A percentile compares a stretch with the other conserved stretches of the same genome.
phyloP scores from a whole-genome alignment of 2,797 vertebrate species.

The Poecile montanus region DNA sequence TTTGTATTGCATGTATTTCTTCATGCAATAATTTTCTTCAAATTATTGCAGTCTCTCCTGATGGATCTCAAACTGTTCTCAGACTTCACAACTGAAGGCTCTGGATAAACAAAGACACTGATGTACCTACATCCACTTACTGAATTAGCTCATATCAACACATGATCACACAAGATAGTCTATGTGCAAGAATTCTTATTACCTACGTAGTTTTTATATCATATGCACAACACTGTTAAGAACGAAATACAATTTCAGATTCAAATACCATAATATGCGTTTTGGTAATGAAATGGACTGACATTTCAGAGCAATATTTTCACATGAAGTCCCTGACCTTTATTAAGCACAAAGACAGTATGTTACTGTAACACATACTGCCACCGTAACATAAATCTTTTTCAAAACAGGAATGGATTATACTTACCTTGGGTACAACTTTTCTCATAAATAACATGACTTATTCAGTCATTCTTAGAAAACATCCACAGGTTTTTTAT shows the following conservation, averaged over 20 bases:
- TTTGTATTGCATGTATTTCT: not conserved
- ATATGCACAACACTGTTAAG: not conserved
- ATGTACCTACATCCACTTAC: not conserved
- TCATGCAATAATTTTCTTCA: not conserved
- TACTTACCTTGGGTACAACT: not conserved
- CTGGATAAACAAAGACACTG: not conserved
- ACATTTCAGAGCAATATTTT: slow-evolving; percentile 16
- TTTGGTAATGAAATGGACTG: not conserved
- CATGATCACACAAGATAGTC: not conserved
- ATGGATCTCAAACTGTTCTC: not conserved
- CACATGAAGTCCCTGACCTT: slow-evolving; percentile 10
- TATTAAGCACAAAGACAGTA: not conserved
- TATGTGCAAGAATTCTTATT: not conserved
- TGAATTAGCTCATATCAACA: not conserved
- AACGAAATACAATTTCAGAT: not conserved
- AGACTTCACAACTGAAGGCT: not conserved
- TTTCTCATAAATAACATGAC: not conserved
- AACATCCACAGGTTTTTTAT: not conserved
- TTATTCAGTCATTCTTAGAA: not conserved
- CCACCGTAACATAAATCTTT: not conserved
- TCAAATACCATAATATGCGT: not conserved
- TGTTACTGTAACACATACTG: not conserved
- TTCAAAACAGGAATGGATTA: not conserved
- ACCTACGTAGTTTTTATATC: not conserved
- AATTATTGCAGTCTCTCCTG: not conserved